Evolutionary conservation across 2,888 invertebrate species (phyloP).

Genomic region (Vanessa cardui): DNA sequence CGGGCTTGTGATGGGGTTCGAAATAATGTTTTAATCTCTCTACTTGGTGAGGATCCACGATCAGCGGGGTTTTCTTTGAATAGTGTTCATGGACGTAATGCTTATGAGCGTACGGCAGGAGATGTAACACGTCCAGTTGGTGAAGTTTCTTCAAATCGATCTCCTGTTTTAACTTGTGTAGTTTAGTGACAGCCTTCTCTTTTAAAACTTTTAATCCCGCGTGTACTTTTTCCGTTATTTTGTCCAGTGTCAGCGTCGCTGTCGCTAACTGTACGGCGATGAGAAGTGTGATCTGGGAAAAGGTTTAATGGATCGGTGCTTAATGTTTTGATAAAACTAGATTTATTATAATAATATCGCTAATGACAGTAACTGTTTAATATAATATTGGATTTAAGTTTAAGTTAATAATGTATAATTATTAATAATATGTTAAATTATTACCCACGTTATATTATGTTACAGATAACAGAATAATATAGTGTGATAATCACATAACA

Average conservation of each 20-base stretch:
- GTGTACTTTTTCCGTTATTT: constrained; percentile 54
- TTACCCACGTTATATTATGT: no score
- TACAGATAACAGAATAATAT: no score
- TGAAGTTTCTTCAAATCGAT: constrained; percentile 48
- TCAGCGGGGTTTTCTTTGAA: constrained; percentile 42
- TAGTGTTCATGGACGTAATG: constrained; percentile 44
- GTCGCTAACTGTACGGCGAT: constrained; percentile 51
- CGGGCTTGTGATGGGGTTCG: constrained; percentile 44
- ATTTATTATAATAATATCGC: no score
- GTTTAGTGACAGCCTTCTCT: constrained; percentile 50
- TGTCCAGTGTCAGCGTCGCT: constrained; percentile 60
- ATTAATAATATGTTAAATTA: no score
- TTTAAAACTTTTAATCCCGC: constrained; percentile 47
- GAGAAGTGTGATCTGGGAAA: constrained; percentile 59
- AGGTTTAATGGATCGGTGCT: not conserved
- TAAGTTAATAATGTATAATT: no score
- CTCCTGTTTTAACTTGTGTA: constrained; percentile 47
- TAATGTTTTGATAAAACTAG: no score
- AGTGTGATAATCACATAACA: no score
- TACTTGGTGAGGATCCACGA: constrained; percentile 46
- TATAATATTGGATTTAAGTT: no score
- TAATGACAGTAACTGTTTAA: no score
- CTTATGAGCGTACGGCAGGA: constrained; percentile 41
- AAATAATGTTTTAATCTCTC: constrained; percentile 47
- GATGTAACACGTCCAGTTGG: constrained; percentile 39